Base-by-base conservation (phyloP, 2,797 vertebrate species). In the Pterois miles region DNA sequence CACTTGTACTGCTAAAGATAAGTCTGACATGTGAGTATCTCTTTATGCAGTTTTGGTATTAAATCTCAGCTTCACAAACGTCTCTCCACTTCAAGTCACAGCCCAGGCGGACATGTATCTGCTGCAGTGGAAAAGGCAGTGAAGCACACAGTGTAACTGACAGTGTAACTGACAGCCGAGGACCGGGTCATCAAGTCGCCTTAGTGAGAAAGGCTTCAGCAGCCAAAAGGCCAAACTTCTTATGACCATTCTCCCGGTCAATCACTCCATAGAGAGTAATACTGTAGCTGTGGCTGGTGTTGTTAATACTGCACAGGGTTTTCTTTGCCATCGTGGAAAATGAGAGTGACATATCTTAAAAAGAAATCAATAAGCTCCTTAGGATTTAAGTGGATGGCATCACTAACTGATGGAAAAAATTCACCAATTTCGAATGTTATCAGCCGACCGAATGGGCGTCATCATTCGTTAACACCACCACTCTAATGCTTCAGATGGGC, bases 161-260 rank as follows among this genome's bases (percentile, higher is more conserved):
- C 65, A 63, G 70, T 59, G 73, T 31, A 69, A 68, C 65, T 76
- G 88, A 88, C 83, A 90, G 79, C 72, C 36, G 43, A 76, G 80
- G 60, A 54, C 69, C 29, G 40, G 69, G 70, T 78, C 75, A 84
- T 84, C 68, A 38, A 66, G 74, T 38, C 52, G 53, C 20, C 74
- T 64, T 13, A 68, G 34, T 3, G 20, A 60, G 66, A 58, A 56
- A 31, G 40, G 33, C 65, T 43, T 46, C 63, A 52, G 50, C 53
- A 65, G 76, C 76, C 52, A n/a, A 67, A 63, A 66, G 58, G 73
- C 76, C 74, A 77, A 81, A 72, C 33, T 73, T 48, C 66, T 83
- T 31, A 62, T 53, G 69, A 22, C 67, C 50, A 31, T 48, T 46
- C 43, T 54, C 54, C 18, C 46, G 46, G 65, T 86, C 71, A 53